Evolutionary conservation across 1,140 invertebrate species (phyloP).

Genomic region (Drosophila carrolli): DNA sequence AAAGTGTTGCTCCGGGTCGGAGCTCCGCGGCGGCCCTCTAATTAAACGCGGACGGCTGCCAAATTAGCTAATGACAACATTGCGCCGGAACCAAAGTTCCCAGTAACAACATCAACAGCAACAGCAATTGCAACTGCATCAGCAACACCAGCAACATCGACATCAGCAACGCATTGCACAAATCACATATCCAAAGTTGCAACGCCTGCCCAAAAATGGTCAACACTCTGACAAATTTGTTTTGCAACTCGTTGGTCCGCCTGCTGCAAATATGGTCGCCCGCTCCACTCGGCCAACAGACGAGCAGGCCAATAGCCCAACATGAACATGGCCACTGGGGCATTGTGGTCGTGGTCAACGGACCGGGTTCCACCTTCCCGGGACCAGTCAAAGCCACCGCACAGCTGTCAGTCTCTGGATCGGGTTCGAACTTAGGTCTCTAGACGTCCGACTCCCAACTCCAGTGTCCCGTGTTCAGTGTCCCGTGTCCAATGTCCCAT

Average conservation of each 20-base stretch:
- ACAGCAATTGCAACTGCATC: not conserved
- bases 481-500: too few species aligned
- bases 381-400: slow-evolving; percentile 29
- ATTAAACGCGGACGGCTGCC: slow-evolving; percentile 76
- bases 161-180: slow-evolving; percentile 51
- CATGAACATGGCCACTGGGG: slow-evolving; percentile 74
- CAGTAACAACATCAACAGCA: slow-evolving; percentile 13
- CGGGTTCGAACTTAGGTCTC: slow-evolving; percentile 9
- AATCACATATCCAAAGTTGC: slow-evolving; percentile 56
- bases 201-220: slow-evolving; percentile 61
- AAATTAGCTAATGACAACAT: slow-evolving; percentile 76
- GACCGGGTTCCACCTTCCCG: slow-evolving; percentile 23
- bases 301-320: slow-evolving; percentile 23
- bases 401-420: slow-evolving; percentile 27
- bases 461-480: too few species aligned
- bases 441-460: slow-evolving; percentile 8
- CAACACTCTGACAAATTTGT: slow-evolving; percentile 78
- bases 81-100: slow-evolving; percentile 24
- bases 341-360: slow-evolving; percentile 61
- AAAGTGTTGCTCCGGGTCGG: slow-evolving; percentile 67
- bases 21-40: slow-evolving; percentile 54
- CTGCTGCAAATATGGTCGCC: slow-evolving; percentile 58
- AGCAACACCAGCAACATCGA: slow-evolving; percentile 12
- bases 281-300: not conserved
- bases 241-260: slow-evolving; percentile 74